Evolutionary conservation across 2,888 invertebrate species (phyloP).

Genomic region (Bedellia somnulentella): DNA sequence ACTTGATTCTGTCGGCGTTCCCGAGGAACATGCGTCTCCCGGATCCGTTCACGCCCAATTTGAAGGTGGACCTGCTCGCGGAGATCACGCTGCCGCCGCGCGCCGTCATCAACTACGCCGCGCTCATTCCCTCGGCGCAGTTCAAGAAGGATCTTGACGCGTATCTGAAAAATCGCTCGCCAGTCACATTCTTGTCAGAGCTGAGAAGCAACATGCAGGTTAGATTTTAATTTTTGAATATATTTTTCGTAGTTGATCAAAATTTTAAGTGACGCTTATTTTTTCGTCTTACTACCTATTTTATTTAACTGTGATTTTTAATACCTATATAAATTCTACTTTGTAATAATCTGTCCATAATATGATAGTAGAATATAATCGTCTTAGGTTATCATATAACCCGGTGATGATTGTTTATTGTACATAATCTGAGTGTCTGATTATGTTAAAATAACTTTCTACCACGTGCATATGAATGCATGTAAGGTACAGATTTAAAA

Average conservation of each 20-base stretch:
- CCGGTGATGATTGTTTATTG: too few species aligned
- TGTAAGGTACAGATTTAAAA: too few species aligned
- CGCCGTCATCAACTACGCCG: constrained; percentile 84
- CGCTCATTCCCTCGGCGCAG: constrained; percentile 81
- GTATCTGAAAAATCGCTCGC: constrained; percentile 90
- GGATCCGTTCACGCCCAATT: constrained; percentile 97
- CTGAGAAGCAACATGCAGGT: constrained; percentile 87
- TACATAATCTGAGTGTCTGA: too few species aligned
- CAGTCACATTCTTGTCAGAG: constrained; percentile 94
- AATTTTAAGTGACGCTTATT: not conserved
- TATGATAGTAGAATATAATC: too few species aligned
- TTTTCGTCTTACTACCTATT: too few species aligned
- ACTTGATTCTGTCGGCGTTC: constrained; percentile 96
- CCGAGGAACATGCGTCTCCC: constrained; percentile 97
- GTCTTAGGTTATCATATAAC: too few species aligned
- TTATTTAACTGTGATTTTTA: too few species aligned
- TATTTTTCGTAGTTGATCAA: not conserved
- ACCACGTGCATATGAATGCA: too few species aligned
- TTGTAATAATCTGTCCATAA: too few species aligned
- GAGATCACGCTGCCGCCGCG: constrained; percentile 89
- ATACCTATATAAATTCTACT: too few species aligned
- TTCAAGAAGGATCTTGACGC: constrained; percentile 97
- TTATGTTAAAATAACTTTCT: too few species aligned
- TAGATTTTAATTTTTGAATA: too few species aligned
- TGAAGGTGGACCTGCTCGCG: constrained; percentile 89